These are phyloP conservation scores for Eueremaeus valkanovi DNA, from an alignment of 2,888 invertebrate species.

Conservation along the genomic window DNA sequence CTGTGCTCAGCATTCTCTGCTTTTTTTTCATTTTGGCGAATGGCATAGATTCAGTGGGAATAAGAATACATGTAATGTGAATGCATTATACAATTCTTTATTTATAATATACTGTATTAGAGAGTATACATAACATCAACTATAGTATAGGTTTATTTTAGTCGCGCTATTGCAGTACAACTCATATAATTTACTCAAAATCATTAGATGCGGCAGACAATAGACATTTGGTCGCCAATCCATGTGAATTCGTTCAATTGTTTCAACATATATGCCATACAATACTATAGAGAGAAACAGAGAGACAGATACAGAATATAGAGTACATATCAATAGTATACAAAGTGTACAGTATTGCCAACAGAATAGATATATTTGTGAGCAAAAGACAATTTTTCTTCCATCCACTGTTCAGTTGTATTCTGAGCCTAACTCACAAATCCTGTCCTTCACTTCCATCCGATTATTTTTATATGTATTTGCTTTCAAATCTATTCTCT, in stretches of 20 bases:
- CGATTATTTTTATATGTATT: too few species aligned
- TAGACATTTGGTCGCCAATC: conserved; percentile 26
- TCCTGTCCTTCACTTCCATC: too few species aligned
- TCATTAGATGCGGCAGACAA: conserved; percentile 31
- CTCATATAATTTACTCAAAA: conserved; percentile 9
- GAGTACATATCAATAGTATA: too few species aligned
- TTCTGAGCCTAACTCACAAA: too few species aligned
- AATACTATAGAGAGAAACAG: background rate
- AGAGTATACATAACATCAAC: conserved; percentile 4
- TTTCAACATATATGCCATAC: background rate
- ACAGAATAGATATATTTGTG: too few species aligned
- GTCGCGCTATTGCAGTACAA: background rate
- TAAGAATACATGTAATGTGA: background rate
- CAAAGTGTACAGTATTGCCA: too few species aligned
- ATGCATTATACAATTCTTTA: background rate
- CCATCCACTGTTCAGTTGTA: too few species aligned
- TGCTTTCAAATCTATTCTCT: too few species aligned
- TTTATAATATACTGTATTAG: conserved; percentile 23
- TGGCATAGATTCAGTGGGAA: background rate
- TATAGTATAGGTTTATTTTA: conserved; percentile 23
- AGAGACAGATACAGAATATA: too few species aligned
- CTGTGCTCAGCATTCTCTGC: background rate
- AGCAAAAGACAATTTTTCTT: too few species aligned
- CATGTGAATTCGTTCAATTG: conserved; percentile 26
- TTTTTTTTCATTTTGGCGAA: background rate